These are phyloP conservation scores for Plecotus auritus DNA, from an alignment of 2,113 vertebrate species.

Conservation along the genomic window DNA sequence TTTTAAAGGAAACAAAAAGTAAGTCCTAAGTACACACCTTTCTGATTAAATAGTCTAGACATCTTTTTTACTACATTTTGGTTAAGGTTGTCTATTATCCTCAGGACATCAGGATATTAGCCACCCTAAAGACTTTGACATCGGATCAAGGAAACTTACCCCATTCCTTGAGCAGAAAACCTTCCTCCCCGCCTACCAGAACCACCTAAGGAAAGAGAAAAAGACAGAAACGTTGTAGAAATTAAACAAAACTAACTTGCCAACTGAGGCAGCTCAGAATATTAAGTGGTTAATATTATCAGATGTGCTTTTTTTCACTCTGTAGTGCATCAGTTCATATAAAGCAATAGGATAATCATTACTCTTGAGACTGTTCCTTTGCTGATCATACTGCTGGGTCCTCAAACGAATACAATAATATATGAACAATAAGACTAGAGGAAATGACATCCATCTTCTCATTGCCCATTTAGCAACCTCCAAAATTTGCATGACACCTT, in stretches of 20 bases:
- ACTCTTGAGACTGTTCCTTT: background rate
- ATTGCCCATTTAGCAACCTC: background rate
- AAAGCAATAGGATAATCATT: background rate
- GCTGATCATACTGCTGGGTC: background rate
- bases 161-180: conserved; percentile 99
- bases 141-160: conserved; percentile 82
- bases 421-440: background rate
- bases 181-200: conserved; percentile 91
- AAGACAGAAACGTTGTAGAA: background rate
- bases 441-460: background rate
- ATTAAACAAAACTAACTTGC: background rate
- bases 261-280: background rate
- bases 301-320: background rate
- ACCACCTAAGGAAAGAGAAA: conserved; percentile 76
- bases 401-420: conserved; percentile 6
- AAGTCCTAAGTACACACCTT: background rate
- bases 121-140: background rate
- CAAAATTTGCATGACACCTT: background rate
- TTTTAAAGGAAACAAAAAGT: background rate
- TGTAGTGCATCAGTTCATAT: background rate
- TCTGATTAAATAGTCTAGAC: conserved; percentile 32
- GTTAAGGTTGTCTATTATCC: background rate
- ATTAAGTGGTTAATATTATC: background rate
- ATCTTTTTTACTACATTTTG: background rate
- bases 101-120: background rate